These are phyloP conservation scores for Actinostola sp. DNA, from an alignment of 92 coral and sea anemone genomes.

Conservation along the genomic window DNA sequence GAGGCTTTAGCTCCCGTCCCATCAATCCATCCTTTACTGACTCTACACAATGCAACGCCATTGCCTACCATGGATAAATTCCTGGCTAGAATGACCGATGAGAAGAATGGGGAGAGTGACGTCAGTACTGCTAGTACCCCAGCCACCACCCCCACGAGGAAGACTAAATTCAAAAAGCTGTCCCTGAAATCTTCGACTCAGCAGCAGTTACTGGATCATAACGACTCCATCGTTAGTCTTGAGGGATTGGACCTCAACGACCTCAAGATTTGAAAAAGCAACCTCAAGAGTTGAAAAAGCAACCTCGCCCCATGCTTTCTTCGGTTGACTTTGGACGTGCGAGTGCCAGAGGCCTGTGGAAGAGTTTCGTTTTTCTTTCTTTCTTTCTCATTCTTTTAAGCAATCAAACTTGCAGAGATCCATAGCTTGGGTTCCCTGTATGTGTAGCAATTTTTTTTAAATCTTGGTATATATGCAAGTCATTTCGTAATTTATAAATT, in stretches of 20 bases:
- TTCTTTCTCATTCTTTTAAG: too few species aligned
- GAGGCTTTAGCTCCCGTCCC: conserved; percentile 64
- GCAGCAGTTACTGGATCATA: conserved; percentile 37
- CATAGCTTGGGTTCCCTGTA: too few species aligned
- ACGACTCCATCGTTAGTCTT: conserved; percentile 19
- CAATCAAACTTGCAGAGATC: too few species aligned
- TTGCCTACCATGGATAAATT: conserved; percentile 66
- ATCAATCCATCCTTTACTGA: conserved; percentile 68
- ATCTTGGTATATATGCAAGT: too few species aligned
- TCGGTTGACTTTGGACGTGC: too few species aligned
- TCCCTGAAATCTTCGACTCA: conserved; percentile 43
- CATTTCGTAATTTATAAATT: too few species aligned
- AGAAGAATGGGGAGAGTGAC: conserved; percentile 38
- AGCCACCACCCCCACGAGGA: conserved; percentile 60
- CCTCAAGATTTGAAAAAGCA: conserved; percentile 3
- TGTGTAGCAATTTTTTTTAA: too few species aligned
- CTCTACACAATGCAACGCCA: conserved; percentile 71
- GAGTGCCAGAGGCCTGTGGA: too few species aligned
- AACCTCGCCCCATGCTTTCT: too few species aligned
- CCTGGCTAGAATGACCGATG: conserved; percentile 53
- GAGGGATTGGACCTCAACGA: conserved; percentile 55
- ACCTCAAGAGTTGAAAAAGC: too few species aligned
- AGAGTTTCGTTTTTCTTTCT: too few species aligned
- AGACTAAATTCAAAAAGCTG: conserved; percentile 51
- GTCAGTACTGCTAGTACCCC: conserved; percentile 63